Percentiles rank a stretch among this genome's conserved stretches.
Conservation (phyloP, 1,140 invertebrate genomes). For the Eurosta solidaginis region DNA sequence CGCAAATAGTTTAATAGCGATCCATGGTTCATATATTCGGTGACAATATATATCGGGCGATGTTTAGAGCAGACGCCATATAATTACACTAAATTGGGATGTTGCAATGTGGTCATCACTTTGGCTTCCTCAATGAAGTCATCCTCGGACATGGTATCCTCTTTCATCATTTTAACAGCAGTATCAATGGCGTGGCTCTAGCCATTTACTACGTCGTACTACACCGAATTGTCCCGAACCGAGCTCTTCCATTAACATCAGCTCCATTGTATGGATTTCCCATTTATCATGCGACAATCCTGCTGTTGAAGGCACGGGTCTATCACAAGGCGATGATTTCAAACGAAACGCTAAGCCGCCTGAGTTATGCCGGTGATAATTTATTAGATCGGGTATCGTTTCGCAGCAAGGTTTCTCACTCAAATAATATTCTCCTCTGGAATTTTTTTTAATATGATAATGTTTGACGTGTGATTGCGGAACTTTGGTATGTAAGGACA, state of each 20-base stretch:
- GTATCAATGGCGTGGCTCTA: slow-evolving; percentile 86
- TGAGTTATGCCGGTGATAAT: slow-evolving; percentile 93
- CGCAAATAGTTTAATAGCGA: slow-evolving; percentile 89
- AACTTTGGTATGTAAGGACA: slow-evolving; percentile 91
- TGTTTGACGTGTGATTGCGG: slow-evolving; percentile 90
- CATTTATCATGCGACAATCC: slow-evolving; percentile 90
- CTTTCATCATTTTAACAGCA: slow-evolving; percentile 98
- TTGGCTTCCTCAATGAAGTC: slow-evolving; percentile 95
- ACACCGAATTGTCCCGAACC: slow-evolving; percentile 95
- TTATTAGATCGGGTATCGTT: slow-evolving; percentile 89
- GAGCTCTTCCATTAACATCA: slow-evolving; percentile 86
- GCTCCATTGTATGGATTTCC: slow-evolving; percentile 90
- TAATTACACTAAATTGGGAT: slow-evolving; percentile 91
- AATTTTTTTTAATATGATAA: slow-evolving; percentile 94
- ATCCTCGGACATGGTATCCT: slow-evolving; percentile 94
- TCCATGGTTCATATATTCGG: slow-evolving; percentile 93
- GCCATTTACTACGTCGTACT: slow-evolving; percentile 85
- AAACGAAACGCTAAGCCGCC: slow-evolving; percentile 84
- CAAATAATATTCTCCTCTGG: slow-evolving; percentile 85
- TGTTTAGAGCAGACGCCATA: slow-evolving; percentile 95
- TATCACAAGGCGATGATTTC: slow-evolving; percentile 83
- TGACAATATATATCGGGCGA: slow-evolving; percentile 92
- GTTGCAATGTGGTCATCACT: slow-evolving; percentile 93
- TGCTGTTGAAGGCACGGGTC: slow-evolving; percentile 85
- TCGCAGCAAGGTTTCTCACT: slow-evolving; percentile 91